phyloP scores from a whole-genome alignment of 2,113 vertebrate species.

The Propithecus coquereli region DNA sequence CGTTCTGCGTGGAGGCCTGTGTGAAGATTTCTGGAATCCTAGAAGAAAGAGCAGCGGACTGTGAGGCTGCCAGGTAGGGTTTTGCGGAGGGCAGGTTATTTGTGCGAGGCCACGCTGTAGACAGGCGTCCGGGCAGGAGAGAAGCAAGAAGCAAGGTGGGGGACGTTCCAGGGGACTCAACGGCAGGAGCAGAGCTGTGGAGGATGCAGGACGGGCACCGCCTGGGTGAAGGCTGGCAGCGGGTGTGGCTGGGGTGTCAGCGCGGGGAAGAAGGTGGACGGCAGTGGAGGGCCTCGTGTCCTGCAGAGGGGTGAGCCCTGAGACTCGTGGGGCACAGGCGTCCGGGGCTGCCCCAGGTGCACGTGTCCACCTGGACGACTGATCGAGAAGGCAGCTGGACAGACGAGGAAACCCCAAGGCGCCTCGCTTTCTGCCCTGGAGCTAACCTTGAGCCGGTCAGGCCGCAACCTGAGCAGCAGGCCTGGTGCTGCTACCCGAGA shows the following conservation, averaged over 20 bases:
- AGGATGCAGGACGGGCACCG: fast-evolving
- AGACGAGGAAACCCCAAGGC: fast-evolving
- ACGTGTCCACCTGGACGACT: background rate
- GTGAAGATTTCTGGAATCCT: fast-evolving
- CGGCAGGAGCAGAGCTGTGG: too few relatives aligned
- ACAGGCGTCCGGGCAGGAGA: background rate
- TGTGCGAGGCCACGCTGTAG: fast-evolving
- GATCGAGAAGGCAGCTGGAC: background rate
- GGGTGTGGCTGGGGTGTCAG: background rate
- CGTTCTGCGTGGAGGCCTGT: fast-evolving
- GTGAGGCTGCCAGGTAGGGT: background rate
- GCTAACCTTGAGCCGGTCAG: background rate
- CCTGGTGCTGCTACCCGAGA: fast-evolving
- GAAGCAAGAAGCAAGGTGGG: background rate
- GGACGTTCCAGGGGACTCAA: fast-evolving
- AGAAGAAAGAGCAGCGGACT: background rate
- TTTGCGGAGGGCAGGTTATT: background rate
- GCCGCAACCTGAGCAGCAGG: background rate
- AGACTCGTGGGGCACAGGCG: background rate
- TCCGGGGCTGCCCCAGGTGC: fast-evolving
- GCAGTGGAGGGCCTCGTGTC: fast-evolving
- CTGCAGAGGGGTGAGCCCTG: background rate
- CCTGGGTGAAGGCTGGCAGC: background rate
- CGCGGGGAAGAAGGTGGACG: fast-evolving
- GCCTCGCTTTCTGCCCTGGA: background rate